Percentiles rank a stretch among this genome's conserved stretches.
Conservation (phyloP, 2,888 invertebrate species). For the Uloborus plumipes region DNA sequence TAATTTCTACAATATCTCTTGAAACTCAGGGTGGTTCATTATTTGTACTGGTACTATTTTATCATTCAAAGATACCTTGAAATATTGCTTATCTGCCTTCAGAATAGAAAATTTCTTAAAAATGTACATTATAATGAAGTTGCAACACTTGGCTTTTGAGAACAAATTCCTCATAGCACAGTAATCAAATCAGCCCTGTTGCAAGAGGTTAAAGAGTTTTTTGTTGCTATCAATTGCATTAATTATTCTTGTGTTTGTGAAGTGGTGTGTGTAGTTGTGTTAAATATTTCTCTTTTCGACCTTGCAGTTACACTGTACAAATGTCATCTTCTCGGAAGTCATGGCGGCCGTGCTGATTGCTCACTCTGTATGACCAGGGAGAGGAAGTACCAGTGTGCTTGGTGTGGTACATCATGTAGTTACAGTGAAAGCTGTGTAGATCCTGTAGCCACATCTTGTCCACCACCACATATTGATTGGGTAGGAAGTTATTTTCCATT, state of each 20-base stretch:
- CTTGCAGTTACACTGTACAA: conserved; percentile 88
- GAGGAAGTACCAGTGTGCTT: conserved; percentile 91
- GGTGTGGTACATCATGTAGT: conserved; percentile 92
- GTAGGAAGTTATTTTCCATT: conserved; percentile 71
- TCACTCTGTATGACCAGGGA: conserved; percentile 92
- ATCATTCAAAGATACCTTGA: too few species aligned
- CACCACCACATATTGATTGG: conserved; percentile 92
- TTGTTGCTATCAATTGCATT: neutral
- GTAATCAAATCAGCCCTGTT: too few species aligned
- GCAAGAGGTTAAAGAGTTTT: neutral
- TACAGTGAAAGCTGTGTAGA: conserved; percentile 87
- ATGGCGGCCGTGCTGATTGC: conserved; percentile 94
- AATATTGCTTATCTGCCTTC: too few species aligned
- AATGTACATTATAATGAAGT: too few species aligned
- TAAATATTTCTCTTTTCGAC: conserved; percentile 15
- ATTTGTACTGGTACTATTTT: too few species aligned
- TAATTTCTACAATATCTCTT: too few species aligned
- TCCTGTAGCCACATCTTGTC: conserved; percentile 86
- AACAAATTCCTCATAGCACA: too few species aligned
- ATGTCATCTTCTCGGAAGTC: conserved; percentile 94
- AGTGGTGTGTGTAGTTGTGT: neutral
- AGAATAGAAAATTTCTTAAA: too few species aligned
- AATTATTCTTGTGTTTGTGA: neutral
- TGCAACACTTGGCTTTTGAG: too few species aligned
- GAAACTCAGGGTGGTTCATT: too few species aligned